phyloP scores from a whole-genome alignment of 2,888 invertebrate genomes.

The Archips xylosteana region DNA sequence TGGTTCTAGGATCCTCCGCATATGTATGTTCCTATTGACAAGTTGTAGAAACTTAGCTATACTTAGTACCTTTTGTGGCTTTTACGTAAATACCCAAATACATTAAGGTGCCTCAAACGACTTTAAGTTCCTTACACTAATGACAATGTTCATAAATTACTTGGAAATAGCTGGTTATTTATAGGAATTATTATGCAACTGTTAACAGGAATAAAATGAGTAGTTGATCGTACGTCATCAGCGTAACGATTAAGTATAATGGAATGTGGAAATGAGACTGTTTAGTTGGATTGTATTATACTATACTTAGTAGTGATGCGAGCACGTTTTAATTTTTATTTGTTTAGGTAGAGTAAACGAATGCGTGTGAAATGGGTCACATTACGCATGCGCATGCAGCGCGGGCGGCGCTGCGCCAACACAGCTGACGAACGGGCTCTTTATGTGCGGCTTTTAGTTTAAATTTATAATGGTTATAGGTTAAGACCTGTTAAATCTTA shows the following conservation, averaged over 20 bases:
- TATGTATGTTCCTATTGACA: too few species aligned
- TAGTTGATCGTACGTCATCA: neutral
- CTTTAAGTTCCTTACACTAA: neutral
- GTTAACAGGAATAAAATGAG: conserved; percentile 5
- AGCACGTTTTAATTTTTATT: conserved; percentile 25
- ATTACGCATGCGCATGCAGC: conserved; percentile 23
- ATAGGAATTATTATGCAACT: conserved; percentile 29
- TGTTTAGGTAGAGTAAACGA: conserved; percentile 23
- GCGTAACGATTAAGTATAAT: neutral
- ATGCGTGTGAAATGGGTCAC: conserved; percentile 34
- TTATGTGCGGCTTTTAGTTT: too few species aligned
- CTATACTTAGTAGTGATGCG: conserved; percentile 5
- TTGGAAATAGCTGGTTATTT: conserved; percentile 15
- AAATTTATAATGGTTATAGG: too few species aligned
- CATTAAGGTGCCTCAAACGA: neutral
- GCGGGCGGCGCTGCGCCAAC: neutral
- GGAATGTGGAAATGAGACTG: conserved; percentile 27
- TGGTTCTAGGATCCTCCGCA: too few species aligned
- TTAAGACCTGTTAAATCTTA: too few species aligned
- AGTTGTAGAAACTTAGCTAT: too few species aligned
- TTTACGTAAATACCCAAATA: too few species aligned
- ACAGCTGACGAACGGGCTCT: too few species aligned
- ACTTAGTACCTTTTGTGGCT: neutral
- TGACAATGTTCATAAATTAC: conserved; percentile 26
- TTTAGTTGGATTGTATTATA: neutral